A percentile compares a stretch with the other conserved stretches of the same genome.
Conservation (phyloP, 1,140 invertebrate genomes). For the Asbolus verrucosus region DNA sequence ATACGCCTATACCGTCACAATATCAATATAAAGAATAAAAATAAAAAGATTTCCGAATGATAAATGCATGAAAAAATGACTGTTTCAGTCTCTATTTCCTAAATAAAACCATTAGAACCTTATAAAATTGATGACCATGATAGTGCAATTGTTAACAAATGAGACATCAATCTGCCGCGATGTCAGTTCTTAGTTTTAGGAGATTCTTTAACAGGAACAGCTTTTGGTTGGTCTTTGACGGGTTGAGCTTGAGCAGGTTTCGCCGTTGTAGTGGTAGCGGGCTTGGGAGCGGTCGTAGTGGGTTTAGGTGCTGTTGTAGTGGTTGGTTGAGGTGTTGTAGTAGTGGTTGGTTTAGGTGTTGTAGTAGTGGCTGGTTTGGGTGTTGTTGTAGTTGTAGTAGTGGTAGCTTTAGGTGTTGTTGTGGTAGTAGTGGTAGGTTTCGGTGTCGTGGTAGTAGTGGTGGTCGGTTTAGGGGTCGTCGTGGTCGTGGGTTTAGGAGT, state of each 20-base stretch:
- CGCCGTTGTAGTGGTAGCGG: conserved; percentile 34
- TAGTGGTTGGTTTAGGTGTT: conserved; percentile 51
- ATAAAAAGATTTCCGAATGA: too few relatives aligned
- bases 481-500: conserved; percentile 47
- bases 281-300: conserved; percentile 43
- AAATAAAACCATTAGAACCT: conserved; percentile 18
- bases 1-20: background rate
- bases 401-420: conserved; percentile 46
- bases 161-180: conserved; percentile 5
- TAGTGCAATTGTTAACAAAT: conserved; percentile 20
- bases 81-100: conserved; percentile 5
- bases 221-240: conserved; percentile 35
- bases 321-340: conserved; percentile 46
- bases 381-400: conserved; percentile 54
- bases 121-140: conserved; percentile 9
- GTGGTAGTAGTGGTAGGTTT: conserved; percentile 49
- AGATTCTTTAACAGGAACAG: conserved; percentile 19
- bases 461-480: conserved; percentile 51
- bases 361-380: conserved; percentile 52
- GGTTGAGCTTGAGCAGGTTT: conserved; percentile 47
- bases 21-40: conserved; percentile 18
- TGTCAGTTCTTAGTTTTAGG: conserved; percentile 36
- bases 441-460: conserved; percentile 52
- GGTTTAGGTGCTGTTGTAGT: conserved; percentile 46
- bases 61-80: conserved; percentile 11